These are phyloP conservation scores for Diarsia mendica DNA, from an alignment of 2,888 invertebrate genomes.

Conservation along the genomic window DNA sequence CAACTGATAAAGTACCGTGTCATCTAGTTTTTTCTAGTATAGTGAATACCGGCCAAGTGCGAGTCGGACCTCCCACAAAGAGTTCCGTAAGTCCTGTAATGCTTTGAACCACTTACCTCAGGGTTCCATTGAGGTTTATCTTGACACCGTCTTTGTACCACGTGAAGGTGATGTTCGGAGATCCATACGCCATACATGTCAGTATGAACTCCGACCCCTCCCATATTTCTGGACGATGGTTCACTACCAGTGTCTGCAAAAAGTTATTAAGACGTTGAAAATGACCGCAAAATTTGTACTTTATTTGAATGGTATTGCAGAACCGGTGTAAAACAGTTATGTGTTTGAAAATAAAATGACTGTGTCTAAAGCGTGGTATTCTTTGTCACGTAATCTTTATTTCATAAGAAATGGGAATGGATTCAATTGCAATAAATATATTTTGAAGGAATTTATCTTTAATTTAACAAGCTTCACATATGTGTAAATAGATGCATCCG, in stretches of 20 bases:
- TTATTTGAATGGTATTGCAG: not conserved
- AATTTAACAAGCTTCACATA: not conserved
- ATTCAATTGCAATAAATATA: conserved; percentile 1
- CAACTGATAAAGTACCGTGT: not conserved
- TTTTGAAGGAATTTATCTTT: not conserved
- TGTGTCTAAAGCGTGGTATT: not conserved
- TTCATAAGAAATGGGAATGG: not conserved
- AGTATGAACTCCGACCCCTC: conserved; percentile 94
- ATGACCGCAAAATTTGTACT: not conserved
- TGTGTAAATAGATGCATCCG: not conserved
- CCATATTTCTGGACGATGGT: conserved; percentile 90
- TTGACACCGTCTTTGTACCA: conserved; percentile 95
- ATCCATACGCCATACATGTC: conserved; percentile 94
- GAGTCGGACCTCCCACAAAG: not conserved
- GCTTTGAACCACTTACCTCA: no score
- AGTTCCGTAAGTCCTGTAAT: no score
- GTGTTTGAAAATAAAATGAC: not conserved
- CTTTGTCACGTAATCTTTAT: not conserved
- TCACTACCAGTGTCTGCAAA: conserved; percentile 80
- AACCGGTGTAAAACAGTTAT: not conserved
- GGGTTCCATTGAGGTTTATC: conserved; percentile 93
- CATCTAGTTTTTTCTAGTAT: not conserved
- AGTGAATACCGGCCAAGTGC: not conserved
- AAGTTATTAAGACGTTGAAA: not conserved
- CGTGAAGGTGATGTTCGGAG: conserved; percentile 93